Evolutionary conservation across 1,140 invertebrate species (phyloP).

Genomic region (Helicoverpa zea): DNA sequence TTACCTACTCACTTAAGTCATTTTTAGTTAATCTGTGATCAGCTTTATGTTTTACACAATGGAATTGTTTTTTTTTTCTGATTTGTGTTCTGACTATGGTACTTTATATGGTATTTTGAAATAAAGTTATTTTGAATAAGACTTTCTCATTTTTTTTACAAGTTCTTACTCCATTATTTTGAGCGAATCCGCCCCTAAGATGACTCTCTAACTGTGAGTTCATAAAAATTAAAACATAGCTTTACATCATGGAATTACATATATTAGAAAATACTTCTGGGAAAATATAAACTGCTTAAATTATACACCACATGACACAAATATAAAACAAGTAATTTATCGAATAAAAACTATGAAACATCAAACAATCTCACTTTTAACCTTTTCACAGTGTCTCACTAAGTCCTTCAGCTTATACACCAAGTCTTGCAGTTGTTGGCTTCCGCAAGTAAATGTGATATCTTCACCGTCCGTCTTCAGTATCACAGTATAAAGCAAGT

Average conservation of each 20-base stretch:
- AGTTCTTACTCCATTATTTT: background rate
- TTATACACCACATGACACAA: background rate
- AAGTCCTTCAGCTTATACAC: constrained; percentile 90
- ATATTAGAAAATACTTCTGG: background rate
- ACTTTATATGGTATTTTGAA: constrained; percentile 70
- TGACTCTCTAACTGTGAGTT: too few relatives aligned
- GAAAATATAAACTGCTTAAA: background rate
- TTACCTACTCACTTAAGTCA: constrained; percentile 71
- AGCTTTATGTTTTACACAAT: constrained; percentile 67
- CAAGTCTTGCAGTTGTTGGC: constrained; percentile 89
- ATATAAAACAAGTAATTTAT: background rate
- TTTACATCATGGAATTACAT: background rate
- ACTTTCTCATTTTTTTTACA: constrained; percentile 44
- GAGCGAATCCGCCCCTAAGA: background rate
- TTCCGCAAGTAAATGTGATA: constrained; percentile 88
- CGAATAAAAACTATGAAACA: constrained; percentile 31
- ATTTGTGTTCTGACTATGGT: constrained; percentile 70
- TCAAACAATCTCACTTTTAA: constrained; percentile 74
- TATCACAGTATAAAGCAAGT: constrained; percentile 79
- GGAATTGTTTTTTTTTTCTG: constrained; percentile 78
- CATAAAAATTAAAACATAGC: background rate
- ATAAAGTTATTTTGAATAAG: constrained; percentile 80
- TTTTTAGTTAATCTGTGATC: constrained; percentile 80
- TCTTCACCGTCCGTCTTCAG: constrained; percentile 84
- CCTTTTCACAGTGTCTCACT: constrained; percentile 88